These are phyloP conservation scores for Phacellophora camtschatica DNA, from an alignment of 30 jellyfish, hydroid and myxozoan species.

Conservation along the genomic window DNA sequence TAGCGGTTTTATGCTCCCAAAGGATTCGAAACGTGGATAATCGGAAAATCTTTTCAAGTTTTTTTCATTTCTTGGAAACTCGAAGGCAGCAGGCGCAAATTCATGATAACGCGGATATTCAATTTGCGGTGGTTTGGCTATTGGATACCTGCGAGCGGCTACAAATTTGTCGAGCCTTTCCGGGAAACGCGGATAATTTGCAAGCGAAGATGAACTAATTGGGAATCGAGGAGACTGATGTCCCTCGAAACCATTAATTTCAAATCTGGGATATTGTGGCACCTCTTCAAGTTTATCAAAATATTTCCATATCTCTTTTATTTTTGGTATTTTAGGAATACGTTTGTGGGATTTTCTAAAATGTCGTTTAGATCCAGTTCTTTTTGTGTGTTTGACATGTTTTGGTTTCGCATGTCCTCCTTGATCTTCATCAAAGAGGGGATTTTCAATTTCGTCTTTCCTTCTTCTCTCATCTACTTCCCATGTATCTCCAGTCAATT, in stretches of 20 bases:
- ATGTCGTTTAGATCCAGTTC: neutral
- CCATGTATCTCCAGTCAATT: neutral
- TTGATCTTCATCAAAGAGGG: constrained; percentile 44
- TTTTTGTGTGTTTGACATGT: neutral
- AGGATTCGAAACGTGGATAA: constrained; percentile 49
- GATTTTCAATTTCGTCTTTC: constrained; percentile 18
- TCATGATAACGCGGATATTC: constrained; percentile 35
- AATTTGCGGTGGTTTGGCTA: neutral
- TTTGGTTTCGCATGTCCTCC: neutral
- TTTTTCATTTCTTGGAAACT: constrained; percentile 34
- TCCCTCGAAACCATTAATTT: constrained; percentile 2
- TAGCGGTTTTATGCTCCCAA: constrained; percentile 48
- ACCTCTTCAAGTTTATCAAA: constrained; percentile 6
- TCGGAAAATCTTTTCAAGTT: constrained; percentile 19
- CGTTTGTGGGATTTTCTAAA: neutral
- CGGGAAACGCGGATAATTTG: constrained; percentile 51
- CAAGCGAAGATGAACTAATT: neutral
- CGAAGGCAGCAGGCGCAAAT: neutral
- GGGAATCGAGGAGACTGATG: constrained; percentile 44
- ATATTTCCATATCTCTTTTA: constrained; percentile 28
- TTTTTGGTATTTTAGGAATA: neutral
- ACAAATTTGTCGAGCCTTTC: neutral
- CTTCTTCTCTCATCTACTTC: neutral
- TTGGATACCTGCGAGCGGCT: constrained; percentile 20
- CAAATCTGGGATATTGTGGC: constrained; percentile 46